Conservation (phyloP, 2,888 invertebrate species). For the Ochropacha duplaris region DNA sequence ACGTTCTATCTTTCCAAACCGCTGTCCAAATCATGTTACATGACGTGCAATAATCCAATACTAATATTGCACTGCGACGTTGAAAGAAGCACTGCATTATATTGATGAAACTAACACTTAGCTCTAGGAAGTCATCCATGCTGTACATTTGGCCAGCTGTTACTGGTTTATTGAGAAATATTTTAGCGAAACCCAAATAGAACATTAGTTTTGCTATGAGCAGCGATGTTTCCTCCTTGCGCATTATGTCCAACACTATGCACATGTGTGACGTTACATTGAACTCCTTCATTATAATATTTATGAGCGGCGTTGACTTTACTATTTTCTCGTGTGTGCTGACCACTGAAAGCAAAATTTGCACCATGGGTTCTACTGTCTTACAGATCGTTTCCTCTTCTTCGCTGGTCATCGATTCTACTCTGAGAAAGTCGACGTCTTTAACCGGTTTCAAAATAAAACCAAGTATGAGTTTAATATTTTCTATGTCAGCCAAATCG, state of each 20-base stretch:
- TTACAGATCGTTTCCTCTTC: constrained; percentile 77
- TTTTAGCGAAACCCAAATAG: constrained; percentile 64
- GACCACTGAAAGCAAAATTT: constrained; percentile 81
- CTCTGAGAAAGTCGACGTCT: constrained; percentile 78
- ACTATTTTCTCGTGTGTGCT: constrained; percentile 72
- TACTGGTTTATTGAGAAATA: constrained; percentile 55
- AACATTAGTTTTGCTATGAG: constrained; percentile 77
- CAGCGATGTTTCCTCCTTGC: constrained; percentile 69
- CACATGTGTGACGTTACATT: constrained; percentile 61
- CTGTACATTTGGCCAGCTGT: constrained; percentile 52
- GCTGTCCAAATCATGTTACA: constrained; percentile 57
- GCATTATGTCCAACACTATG: constrained; percentile 61
- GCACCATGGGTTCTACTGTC: constrained; percentile 81
- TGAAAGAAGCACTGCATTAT: constrained; percentile 50
- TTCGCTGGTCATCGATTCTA: constrained; percentile 74
- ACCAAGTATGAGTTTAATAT: constrained; percentile 81
- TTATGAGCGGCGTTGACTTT: constrained; percentile 53
- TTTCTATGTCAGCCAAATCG: constrained; percentile 68
- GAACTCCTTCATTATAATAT: constrained; percentile 52
- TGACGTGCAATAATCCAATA: constrained; percentile 62
- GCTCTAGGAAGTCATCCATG: constrained; percentile 60
- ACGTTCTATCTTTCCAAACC: constrained; percentile 47
- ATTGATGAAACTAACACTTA: constrained; percentile 60
- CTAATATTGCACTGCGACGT: constrained; percentile 48
- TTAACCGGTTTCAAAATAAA: constrained; percentile 83